Base-by-base conservation (phyloP, 2,797 vertebrate genomes). In the Lutjanus campechanus region DNA sequence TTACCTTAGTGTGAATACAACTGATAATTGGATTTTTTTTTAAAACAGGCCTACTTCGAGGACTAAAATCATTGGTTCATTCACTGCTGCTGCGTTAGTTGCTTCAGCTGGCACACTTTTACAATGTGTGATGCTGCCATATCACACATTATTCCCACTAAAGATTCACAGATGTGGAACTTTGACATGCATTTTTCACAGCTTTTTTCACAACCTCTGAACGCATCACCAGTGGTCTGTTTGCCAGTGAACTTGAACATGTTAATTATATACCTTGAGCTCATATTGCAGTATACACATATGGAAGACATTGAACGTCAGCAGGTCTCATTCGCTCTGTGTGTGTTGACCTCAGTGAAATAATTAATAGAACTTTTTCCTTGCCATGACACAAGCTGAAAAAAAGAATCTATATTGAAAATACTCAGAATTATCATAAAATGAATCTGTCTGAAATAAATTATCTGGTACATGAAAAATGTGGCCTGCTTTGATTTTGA, bases 371-470 rank as follows among this genome's bases (percentile, higher is more conserved):
- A 47, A 64, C 4, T 8, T 59, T 69, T 11, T 40, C 4, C 17
- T 10, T 60, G 13, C 2, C 13, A 9, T 7, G 11, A 43, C 17
- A 40, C 68, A 73, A 16, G 50, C 1, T 59, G 9, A 46, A 12
- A 46, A 36, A 20, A 19, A 73, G 44, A 10, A 2, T 20, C 7
- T 15, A 8, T 43, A 36, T 62, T 56, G 9, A 44, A 41, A 74
- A 56, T 49, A 47, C 0, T 20, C 19, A 40, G 22, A 2, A 44
- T 55, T 73, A 51, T 49, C 22, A 17, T 36, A 0, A 36, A 55
- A 50, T 17, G 13, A 69, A 69, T 80, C 73, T 29, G 54, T 43
- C 55, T 81, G 55, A 70, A 73, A 51, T 59, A 13, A 15, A 73
- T 84, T 12, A 46, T 47, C 49, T 64, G 64, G n/a, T 46, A 51